Evolutionary conservation across 2,888 invertebrate genomes (phyloP).

Genomic region (Netelia inedita): DNA sequence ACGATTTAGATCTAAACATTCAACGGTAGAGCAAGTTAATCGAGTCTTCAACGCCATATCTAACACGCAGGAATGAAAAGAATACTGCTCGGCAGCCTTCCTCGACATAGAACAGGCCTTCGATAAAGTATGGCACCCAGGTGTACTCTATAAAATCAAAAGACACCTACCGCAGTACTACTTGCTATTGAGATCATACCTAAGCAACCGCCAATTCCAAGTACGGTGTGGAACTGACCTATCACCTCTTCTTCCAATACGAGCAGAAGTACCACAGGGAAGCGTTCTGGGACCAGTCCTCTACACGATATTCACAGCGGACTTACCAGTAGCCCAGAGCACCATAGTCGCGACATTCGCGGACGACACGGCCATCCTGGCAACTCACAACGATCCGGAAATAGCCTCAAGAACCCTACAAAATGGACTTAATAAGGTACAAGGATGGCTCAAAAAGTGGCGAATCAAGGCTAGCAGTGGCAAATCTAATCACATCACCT

Average conservation of each 20-base stretch:
- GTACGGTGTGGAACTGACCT: not conserved
- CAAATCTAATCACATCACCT: slow-evolving; percentile 72
- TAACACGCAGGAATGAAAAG: slow-evolving; percentile 63
- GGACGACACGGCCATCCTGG: too few relatives aligned
- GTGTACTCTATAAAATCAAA: slow-evolving; percentile 68
- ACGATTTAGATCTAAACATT: slow-evolving; percentile 66
- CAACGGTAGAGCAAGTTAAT: slow-evolving; percentile 72
- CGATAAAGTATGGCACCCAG: slow-evolving; percentile 65
- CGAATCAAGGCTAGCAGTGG: too few relatives aligned
- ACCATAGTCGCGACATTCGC: slow-evolving; percentile 63
- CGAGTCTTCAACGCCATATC: slow-evolving; percentile 63
- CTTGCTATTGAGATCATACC: slow-evolving; percentile 59
- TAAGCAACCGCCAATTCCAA: slow-evolving; percentile 38
- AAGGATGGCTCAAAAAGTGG: too few relatives aligned
- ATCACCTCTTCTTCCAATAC: slow-evolving; percentile 5
- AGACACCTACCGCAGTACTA: slow-evolving; percentile 55
- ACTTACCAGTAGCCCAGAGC: slow-evolving; percentile 70
- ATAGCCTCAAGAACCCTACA: too few relatives aligned
- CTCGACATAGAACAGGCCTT: slow-evolving; percentile 64
- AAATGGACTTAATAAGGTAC: too few relatives aligned
- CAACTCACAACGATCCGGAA: too few relatives aligned
- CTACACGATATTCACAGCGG: slow-evolving; percentile 67
- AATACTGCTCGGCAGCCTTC: slow-evolving; percentile 65
- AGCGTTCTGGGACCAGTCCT: slow-evolving; percentile 70
- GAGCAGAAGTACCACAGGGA: slow-evolving; percentile 68